Base-by-base conservation (phyloP, 2,113 vertebrate genomes). In the Podarcis raffonei region DNA sequence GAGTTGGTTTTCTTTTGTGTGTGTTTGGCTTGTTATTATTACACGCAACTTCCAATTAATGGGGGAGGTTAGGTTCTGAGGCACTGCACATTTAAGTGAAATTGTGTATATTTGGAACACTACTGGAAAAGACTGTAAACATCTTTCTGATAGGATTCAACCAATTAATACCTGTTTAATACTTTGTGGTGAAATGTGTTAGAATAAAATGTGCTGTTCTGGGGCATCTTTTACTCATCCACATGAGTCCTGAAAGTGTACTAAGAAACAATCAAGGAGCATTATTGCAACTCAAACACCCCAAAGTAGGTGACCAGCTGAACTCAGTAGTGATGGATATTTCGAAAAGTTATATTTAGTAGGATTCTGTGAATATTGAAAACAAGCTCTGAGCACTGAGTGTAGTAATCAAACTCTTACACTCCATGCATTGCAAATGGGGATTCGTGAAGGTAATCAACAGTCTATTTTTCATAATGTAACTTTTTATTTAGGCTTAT, bases 401-500 rank as follows among this genome's bases (percentile, higher is more conserved):
- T 65, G 22, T 76, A 35, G 71, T 53, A 77, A 83, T 82, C 59
- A 86, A 86, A 86, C 59, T 68, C 25, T 77, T 48, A 32, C 27
- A 80, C 42, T 71, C 20, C 59, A 83, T 88, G 81, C 72, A 83
- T 77, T 88, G 30, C 87, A 88, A 83, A 88, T 83, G 23, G 59
- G 62, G 39, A 22, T 48, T 83, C 48, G 57, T 77, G 74, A 66
- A 88, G 15, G 62, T 77, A 83, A 88, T 83, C 81, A 88, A 83
- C 74, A 77, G 81, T 77, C 74, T 88, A 66, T 86, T 86, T 86
- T 86, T 86, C 85, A 86, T 68, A 86, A 86, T 74, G 35, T n/a
- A 78, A 78, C 85, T 48, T 65, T 77, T 39, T 88, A 48, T 83
- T 65, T 88, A 83, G 72, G 15, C 62, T n/a, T 88, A 35, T 83